Percentiles rank a stretch among this genome's conserved stretches.
Conservation (phyloP, 53 echinoderm and acorn worm genomes). For the Paracentrotus lividus region DNA sequence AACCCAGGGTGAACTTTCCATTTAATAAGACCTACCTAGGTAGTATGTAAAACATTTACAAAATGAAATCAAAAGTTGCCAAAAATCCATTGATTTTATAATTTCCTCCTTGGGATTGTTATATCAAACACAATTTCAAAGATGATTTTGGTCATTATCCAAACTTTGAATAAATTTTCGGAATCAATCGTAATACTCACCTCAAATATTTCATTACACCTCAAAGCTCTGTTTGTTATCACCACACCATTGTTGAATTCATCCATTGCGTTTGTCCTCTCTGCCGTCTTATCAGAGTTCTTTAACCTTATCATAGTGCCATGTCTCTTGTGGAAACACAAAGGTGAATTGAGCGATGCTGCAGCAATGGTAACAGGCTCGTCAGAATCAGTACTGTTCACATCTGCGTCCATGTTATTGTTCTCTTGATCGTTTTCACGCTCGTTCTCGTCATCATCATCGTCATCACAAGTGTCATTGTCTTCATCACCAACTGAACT, state of each 20-base stretch:
- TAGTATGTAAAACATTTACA: too few species aligned
- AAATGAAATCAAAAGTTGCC: too few species aligned
- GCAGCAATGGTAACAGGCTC: constrained; percentile 47
- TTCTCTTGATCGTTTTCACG: neutral
- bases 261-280: constrained; percentile 88
- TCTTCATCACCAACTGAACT: constrained; percentile 65
- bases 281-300: constrained; percentile 78
- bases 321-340: constrained; percentile 83
- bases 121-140: too few species aligned
- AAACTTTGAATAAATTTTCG: neutral
- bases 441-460: constrained; percentile 31
- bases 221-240: constrained; percentile 88
- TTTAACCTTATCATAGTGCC: constrained; percentile 85
- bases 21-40: too few species aligned
- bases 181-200: constrained; percentile 61
- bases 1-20: too few species aligned
- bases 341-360: constrained; percentile 74
- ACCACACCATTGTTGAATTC: constrained; percentile 99
- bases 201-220: constrained; percentile 94
- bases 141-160: neutral
- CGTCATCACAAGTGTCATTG: constrained; percentile 57
- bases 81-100: too few species aligned
- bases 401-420: constrained; percentile 40
- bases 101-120: too few species aligned
- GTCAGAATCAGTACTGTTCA: constrained; percentile 38